Evolutionary conservation across 2,888 invertebrate species (phyloP).

Genomic region (Neocrepidodera transversa): DNA sequence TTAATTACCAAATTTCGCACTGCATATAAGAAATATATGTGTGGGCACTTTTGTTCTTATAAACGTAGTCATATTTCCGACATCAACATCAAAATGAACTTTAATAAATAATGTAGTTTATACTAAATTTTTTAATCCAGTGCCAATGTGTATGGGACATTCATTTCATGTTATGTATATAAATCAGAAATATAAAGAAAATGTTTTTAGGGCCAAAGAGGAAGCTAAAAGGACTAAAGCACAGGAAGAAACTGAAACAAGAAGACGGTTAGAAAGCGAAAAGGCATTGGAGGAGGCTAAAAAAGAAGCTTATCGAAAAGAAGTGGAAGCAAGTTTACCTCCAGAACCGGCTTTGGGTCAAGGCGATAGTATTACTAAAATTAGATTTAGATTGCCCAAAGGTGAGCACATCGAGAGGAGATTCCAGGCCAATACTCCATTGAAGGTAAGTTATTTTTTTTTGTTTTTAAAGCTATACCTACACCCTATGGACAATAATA

Average conservation of each 20-base stretch:
- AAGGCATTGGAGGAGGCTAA: constrained; percentile 74
- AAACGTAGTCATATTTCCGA: no score
- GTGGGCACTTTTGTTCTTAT: no score
- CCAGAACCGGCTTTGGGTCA: constrained; percentile 70
- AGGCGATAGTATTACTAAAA: constrained; percentile 70
- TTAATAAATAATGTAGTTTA: no score
- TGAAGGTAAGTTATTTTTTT: constrained; percentile 65
- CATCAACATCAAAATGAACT: no score
- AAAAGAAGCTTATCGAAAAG: constrained; percentile 73
- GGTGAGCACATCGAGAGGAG: constrained; percentile 79
- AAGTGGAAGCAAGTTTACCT: constrained; percentile 74
- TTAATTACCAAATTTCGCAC: no score
- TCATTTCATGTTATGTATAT: no score
- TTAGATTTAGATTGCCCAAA: constrained; percentile 83
- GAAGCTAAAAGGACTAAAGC: constrained; percentile 82
- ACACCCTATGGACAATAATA: no score
- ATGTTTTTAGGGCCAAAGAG: constrained; percentile 82
- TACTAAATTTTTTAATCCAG: no score
- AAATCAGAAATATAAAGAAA: no score
- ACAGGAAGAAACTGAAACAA: constrained; percentile 73
- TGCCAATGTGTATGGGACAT: no score
- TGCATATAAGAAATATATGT: no score
- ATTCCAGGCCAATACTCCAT: constrained; percentile 69
- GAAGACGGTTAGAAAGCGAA: constrained; percentile 78
- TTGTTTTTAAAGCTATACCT: no score